These are phyloP conservation scores for Phaenicophaeus curvirostris DNA, from an alignment of 2,797 vertebrate genomes.

Conservation along the genomic window DNA sequence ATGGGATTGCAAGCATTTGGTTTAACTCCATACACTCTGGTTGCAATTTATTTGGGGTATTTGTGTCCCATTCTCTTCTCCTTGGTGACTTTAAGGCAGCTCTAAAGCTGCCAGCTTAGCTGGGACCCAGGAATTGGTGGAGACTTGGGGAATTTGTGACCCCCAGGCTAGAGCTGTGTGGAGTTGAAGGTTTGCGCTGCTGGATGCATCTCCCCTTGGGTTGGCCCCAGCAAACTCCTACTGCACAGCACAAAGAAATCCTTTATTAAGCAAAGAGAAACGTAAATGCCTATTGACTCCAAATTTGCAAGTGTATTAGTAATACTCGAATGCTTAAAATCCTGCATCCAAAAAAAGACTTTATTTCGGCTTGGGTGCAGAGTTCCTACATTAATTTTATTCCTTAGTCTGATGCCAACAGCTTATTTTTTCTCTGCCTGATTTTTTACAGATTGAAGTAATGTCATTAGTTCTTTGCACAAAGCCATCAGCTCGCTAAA, in stretches of 20 bases:
- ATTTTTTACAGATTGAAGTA: not conserved
- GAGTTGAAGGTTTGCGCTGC: not conserved
- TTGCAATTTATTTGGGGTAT: not conserved
- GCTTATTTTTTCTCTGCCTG: not conserved
- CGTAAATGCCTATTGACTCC: not conserved
- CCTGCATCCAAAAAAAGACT: not conserved
- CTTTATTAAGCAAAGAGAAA: not conserved
- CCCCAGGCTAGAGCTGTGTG: not conserved
- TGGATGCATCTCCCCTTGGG: not conserved
- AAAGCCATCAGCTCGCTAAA: not conserved
- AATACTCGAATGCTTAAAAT: not conserved
- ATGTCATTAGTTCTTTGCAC: not conserved
- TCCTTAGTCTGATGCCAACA: not conserved
- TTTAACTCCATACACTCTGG: not conserved
- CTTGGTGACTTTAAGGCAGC: no score
- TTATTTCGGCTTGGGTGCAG: not conserved
- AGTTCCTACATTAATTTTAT: not conserved
- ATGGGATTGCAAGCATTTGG: rapidly evolving
- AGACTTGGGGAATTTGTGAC: not conserved
- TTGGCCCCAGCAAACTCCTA: no score
- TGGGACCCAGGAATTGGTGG: not conserved
- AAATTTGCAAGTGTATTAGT: not conserved
- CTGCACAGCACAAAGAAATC: not conserved
- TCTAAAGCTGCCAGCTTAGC: rapidly evolving
- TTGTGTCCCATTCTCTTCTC: not conserved